Evolutionary conservation across 2,113 vertebrate genomes (phyloP).

Genomic region (Leptobrachium leishanense): DNA sequence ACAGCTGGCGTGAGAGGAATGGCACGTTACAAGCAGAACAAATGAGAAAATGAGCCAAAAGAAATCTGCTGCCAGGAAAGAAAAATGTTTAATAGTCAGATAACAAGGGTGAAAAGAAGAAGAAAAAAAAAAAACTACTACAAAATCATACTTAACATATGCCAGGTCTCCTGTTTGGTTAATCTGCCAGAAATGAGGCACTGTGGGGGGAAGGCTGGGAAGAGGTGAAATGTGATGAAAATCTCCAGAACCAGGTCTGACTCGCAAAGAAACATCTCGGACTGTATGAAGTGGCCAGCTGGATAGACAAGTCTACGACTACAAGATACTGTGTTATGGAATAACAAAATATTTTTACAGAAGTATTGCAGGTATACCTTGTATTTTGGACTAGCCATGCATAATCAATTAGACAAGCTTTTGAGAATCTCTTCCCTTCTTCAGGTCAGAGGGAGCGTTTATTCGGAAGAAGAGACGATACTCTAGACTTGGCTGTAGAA

Average conservation of each 20-base stretch:
- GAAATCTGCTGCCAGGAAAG: conserved; percentile 24
- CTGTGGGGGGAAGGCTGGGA: background rate
- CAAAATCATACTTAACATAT: conserved; percentile 36
- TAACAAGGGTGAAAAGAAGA: conserved; percentile 4
- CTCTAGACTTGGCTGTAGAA: no score
- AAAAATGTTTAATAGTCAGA: conserved; percentile 40
- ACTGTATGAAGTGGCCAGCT: background rate
- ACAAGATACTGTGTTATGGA: no score
- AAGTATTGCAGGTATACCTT: no score
- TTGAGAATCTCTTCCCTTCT: no score
- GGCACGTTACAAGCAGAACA: conserved; percentile 11
- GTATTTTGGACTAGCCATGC: no score
- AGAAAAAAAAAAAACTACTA: conserved; percentile 4
- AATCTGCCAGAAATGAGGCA: conserved; percentile 10
- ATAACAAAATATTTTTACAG: no score
- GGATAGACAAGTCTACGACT: no score
- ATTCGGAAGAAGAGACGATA: no score
- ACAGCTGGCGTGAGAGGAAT: conserved; percentile 8
- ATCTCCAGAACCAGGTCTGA: conserved; percentile 1
- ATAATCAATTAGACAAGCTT: no score
- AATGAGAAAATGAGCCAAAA: conserved; percentile 18
- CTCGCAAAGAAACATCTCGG: background rate
- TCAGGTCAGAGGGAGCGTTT: no score
- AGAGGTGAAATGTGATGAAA: background rate
- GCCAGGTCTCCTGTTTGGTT: conserved; percentile 18